Conservation (phyloP, 1,140 invertebrate genomes). For the Caenorhabditis tropicalis region DNA sequence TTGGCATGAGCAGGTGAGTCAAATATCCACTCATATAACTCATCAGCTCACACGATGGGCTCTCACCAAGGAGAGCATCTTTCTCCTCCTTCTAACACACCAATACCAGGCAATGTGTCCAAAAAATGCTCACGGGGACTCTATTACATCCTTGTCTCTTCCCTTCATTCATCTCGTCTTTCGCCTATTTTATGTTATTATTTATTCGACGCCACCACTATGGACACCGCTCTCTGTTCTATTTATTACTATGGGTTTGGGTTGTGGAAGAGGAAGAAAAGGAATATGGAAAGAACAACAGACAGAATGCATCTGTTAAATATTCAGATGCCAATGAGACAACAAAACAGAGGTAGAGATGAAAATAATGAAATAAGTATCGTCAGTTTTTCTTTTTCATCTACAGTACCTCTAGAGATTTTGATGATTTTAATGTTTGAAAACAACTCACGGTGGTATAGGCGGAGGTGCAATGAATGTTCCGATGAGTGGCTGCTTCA, state of each 20-base stretch:
- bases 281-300: neutral
- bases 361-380: too few species aligned
- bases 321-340: neutral
- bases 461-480: slow-evolving; percentile 36
- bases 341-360: too few species aligned
- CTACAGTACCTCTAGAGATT: too few species aligned
- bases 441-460: slow-evolving; percentile 25
- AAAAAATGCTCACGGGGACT: slow-evolving; percentile 43
- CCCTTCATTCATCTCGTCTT: slow-evolving; percentile 38
- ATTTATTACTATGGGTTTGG: slow-evolving; percentile 5
- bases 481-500: slow-evolving; percentile 17
- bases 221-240: slow-evolving; percentile 28
- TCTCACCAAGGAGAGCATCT: neutral
- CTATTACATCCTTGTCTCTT: slow-evolving; percentile 30
- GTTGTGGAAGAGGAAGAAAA: neutral
- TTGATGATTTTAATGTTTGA: neutral
- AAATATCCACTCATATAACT: slow-evolving; percentile 21
- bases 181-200: slow-evolving; percentile 39
- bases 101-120: slow-evolving; percentile 27
- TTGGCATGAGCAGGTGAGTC: slow-evolving; percentile 10
- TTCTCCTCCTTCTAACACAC: too few species aligned
- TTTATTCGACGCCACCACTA: slow-evolving; percentile 21
- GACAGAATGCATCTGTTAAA: neutral
- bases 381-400: too few species aligned
- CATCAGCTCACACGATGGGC: neutral